Base-by-base conservation (phyloP, 2,113 vertebrate species). In the Chitala chitala region DNA sequence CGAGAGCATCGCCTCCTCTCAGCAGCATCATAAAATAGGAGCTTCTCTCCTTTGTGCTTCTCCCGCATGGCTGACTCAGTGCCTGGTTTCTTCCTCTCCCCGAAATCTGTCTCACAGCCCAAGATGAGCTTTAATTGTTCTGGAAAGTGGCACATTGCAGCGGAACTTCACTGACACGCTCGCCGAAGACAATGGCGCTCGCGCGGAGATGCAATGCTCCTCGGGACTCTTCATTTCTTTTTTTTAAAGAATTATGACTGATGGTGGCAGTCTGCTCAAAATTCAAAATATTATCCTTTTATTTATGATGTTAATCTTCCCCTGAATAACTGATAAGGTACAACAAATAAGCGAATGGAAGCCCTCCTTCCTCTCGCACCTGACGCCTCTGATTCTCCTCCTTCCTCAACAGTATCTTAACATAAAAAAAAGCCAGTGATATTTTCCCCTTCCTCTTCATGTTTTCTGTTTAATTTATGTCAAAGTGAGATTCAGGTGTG, bases 351-450 rank as follows among this genome's bases (percentile, higher is more conserved):
- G 79, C 64, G 61, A 38, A 15, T 73, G 29, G 56, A 80, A 63
- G 54, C n/a, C 33, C 22, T 71, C 69, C 61, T 66, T 75, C 71
- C 69, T 72, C 71, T 77, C 42, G 55, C 59, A 78, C 69, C 71
- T 44, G 68, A 24, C 8, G 15, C 46, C 78, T 83, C 84, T 86
- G 83, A 86, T 86, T 81, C 38, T 68, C 24, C 42, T 68, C 75
- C 73, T 63, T 54, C 8, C 72, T 68, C 63, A 31, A 63, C 69
- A 31, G 64, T 42, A 56, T 75, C 56, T 79, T 26, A 15, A 9
- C 15, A 7, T 40, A 72, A 78, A 51, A 80, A 55, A 38, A 58
- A 44, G 24, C 6, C 22, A 31, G 9, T 2, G 33, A 61, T 33
- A 12, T 12, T 31, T 1, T 7, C 4, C 40, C 17, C 50, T 1